These are phyloP conservation scores for Ammodytes marinus DNA, from an alignment of 2,113 vertebrate species.

Conservation along the genomic window DNA sequence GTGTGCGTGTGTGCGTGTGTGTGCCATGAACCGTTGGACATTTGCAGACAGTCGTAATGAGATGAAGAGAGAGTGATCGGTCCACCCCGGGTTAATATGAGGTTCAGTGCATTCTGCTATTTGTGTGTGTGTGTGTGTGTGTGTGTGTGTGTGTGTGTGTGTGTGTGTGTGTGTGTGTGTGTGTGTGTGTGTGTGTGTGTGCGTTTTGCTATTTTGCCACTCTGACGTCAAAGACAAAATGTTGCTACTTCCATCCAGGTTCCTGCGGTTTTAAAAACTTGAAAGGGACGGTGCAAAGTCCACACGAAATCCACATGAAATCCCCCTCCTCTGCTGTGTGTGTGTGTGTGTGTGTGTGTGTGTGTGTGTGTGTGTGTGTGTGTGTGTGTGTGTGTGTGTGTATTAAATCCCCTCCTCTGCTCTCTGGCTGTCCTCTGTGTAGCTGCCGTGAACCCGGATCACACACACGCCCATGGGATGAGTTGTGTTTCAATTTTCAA, in stretches of 20 bases:
- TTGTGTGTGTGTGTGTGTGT: no score
- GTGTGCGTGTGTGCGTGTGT: conserved; percentile 22
- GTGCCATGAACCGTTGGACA: conserved; percentile 35
- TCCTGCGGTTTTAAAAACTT: conserved; percentile 60
- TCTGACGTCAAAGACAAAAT: conserved; percentile 61
- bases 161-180: no score
- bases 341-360: conserved; percentile 14
- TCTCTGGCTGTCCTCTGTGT: conserved; percentile 60
- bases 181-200: no score
- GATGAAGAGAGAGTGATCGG: conserved; percentile 53
- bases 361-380: no score
- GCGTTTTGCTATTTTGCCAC: conserved; percentile 1
- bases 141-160: no score
- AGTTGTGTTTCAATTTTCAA: conserved; percentile 3
- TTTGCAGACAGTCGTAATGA: conserved; percentile 46
- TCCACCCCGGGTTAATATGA: conserved; percentile 44
- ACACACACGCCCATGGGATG: conserved; percentile 36
- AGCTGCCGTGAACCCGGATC: conserved; percentile 57
- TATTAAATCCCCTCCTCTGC: conserved; percentile 15
- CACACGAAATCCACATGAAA: conserved; percentile 38
- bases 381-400: no score
- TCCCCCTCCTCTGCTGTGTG: conserved; percentile 41
- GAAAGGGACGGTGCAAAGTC: conserved; percentile 60
- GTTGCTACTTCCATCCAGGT: conserved; percentile 54
- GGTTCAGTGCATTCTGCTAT: conserved; percentile 19